phyloP scores from a whole-genome alignment of 1,140 invertebrate genomes.

The Zaprionus davidi region DNA sequence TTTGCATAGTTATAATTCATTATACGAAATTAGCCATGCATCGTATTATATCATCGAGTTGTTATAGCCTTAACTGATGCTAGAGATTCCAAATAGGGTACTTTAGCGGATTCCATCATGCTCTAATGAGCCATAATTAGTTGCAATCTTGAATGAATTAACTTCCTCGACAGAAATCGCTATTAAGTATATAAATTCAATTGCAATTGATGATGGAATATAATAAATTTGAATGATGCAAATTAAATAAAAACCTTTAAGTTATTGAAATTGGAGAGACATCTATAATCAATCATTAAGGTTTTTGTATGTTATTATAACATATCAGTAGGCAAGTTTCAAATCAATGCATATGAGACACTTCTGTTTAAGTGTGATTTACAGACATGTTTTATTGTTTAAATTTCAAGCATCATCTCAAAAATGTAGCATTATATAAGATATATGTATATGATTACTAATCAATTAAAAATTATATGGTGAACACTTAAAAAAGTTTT shows the following conservation, averaged over 20 bases:
- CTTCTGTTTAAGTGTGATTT: no score
- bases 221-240: background rate
- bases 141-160: background rate
- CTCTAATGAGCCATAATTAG: background rate
- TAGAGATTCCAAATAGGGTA: background rate
- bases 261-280: no score
- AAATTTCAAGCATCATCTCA: background rate
- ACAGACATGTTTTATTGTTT: no score
- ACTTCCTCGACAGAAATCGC: background rate
- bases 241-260: background rate
- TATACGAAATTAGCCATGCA: conserved; percentile 3
- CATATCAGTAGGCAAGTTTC: no score
- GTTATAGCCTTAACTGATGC: background rate
- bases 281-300: no score
- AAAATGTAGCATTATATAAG: background rate
- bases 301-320: no score
- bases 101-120: background rate
- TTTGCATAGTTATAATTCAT: conserved; percentile 1
- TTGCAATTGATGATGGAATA: background rate
- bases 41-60: background rate
- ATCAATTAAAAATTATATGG: background rate
- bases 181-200: background rate
- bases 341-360: no score
- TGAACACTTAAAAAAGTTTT: background rate
- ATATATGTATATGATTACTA: background rate